Percentiles rank a stretch among this genome's conserved stretches.
Evolutionary conservation across 64 coral and sea anemone genomes (phyloP).

Genomic region (Porites lutea): DNA sequence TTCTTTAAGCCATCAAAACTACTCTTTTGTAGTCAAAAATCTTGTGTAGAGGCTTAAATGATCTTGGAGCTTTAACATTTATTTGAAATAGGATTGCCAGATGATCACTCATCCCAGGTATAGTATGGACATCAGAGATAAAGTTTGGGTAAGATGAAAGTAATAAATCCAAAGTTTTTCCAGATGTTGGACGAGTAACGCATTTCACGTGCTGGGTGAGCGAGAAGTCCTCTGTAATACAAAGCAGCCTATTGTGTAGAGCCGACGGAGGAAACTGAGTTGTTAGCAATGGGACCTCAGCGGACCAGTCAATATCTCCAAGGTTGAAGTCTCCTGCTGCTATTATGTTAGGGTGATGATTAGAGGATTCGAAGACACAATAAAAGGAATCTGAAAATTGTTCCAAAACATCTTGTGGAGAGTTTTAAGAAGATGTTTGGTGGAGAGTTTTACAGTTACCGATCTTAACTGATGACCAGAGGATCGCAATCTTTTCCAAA

Average conservation of each 20-base stretch:
- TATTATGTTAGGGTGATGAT: slow-evolving; percentile 46
- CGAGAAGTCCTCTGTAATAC: too few species aligned
- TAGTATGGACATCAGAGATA: too few species aligned
- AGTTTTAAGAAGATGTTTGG: background rate
- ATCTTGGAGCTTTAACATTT: slow-evolving; percentile 43
- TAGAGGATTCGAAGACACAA: slow-evolving; percentile 5
- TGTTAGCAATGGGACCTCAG: slow-evolving; percentile 25
- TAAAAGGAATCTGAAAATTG: slow-evolving; percentile 4
- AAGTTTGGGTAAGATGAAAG: too few species aligned
- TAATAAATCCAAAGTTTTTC: too few species aligned
- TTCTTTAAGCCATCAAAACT: slow-evolving; percentile 29
- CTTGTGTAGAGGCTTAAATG: slow-evolving; percentile 55
- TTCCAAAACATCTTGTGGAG: background rate
- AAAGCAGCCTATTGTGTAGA: too few species aligned
- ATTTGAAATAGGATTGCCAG: slow-evolving; percentile 35
- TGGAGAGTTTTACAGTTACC: background rate
- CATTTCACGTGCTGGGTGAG: too few species aligned
- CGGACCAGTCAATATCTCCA: slow-evolving; percentile 47
- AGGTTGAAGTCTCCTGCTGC: slow-evolving; percentile 49
- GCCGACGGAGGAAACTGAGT: too few species aligned
- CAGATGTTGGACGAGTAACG: too few species aligned
- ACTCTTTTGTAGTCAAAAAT: slow-evolving; percentile 60
- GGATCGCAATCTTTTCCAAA: too few species aligned
- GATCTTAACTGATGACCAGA: background rate
- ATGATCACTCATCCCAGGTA: slow-evolving; percentile 37